A percentile compares a stretch with the other conserved stretches of the same genome.
phyloP scores from a whole-genome alignment of 2,113 vertebrate genomes.

The Brachyhypopomus occidentalis region DNA sequence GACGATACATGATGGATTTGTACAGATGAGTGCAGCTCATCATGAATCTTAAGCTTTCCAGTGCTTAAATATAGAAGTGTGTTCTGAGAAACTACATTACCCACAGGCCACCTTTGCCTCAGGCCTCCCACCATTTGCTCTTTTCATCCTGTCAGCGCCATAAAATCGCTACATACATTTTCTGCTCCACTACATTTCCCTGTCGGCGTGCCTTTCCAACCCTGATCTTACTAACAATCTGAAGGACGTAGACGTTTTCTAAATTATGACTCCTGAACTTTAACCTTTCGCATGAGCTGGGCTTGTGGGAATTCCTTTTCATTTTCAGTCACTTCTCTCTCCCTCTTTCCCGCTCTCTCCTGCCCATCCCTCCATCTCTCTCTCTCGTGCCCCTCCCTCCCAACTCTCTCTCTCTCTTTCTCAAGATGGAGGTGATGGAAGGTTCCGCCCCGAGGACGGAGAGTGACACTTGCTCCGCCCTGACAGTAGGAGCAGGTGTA shows the following conservation, averaged over 20 bases:
- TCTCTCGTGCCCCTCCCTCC: not conserved
- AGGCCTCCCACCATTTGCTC: not conserved
- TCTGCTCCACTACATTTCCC: not conserved
- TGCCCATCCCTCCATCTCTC: not conserved
- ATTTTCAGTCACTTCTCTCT: not conserved
- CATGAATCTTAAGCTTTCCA: too few species aligned
- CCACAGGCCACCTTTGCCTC: constrained; percentile 7
- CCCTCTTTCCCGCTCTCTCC: too few species aligned
- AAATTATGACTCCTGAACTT: not conserved
- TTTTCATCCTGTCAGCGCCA: not conserved
- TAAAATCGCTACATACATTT: not conserved
- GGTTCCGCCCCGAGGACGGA: constrained; percentile 55
- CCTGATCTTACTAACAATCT: too few species aligned
- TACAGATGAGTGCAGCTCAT: not conserved
- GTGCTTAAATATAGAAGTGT: too few species aligned
- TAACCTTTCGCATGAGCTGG: not conserved
- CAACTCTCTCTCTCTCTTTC: not conserved
- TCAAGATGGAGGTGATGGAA: constrained; percentile 74
- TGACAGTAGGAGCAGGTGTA: not conserved
- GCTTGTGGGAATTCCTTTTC: not conserved
- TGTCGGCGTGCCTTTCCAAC: not conserved
- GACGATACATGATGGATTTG: too few species aligned
- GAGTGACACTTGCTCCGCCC: constrained; percentile 22
- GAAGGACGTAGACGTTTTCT: too few species aligned
- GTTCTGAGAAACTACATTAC: not conserved